Evolutionary conservation across 2,888 invertebrate species (phyloP), one percentile per base, ranked within the genome.

Genomic region (Amphimallon solstitiale): DNA sequence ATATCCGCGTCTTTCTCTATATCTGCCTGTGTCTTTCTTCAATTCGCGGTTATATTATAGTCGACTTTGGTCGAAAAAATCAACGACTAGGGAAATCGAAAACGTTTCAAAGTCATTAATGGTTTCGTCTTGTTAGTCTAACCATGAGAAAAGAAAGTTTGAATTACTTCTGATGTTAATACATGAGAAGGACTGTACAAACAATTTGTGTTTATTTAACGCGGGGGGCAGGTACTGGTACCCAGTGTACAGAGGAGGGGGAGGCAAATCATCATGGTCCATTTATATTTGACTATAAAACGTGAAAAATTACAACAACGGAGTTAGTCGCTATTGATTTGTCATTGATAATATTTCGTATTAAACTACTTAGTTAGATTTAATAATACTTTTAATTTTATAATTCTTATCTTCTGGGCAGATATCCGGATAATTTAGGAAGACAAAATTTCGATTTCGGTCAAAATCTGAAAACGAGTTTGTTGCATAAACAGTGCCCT

Each of bases 401-500:
- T 14, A 35, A 45, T 45, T n/a, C n/a, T 15, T 40, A 40, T 40
- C 43, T 15, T 40, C 43, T 38, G 64, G 60, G 19, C 54, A 75
- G 74, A 65, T 72, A 70, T 43, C 64, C 71, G 9, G 70, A 73
- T 40, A 68, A 52, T 14, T 65, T 70, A 40, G 68, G 71, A 52
- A 67, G 74, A 64, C 68, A 73, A 56, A 70, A 67, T 45, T 68
- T 73, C 1, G 70, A 71, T 21, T 52, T 79, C 17, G 59, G 49
- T 21, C 51, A 23, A 15, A 59, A 45, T 43, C 29, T 59, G 6
- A 65, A 65, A 29, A 37, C 63, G 14, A 82, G 10, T 23, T 37
- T 65, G n/a, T 48, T 65, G n/a, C 37, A 59, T 21, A 85, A 86
- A 72, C 86, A 88, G 65, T 93, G 93, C 73, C 92, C 92, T 0